Base-by-base conservation (phyloP, 1,140 invertebrate genomes). In the Pogonognathellus flavescens region DNA sequence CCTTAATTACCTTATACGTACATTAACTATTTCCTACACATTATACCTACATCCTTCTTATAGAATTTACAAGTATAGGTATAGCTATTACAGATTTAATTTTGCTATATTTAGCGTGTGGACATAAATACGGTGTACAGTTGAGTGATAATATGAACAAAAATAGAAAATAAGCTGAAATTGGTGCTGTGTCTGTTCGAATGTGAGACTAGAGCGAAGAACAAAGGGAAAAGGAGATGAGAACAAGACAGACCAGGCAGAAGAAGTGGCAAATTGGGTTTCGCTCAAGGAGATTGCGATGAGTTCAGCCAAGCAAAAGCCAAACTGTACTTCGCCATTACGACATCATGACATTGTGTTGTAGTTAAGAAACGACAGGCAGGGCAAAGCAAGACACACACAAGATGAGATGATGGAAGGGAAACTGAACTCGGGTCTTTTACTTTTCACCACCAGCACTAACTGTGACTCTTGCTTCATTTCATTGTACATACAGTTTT, bases 221-320 rank as follows among this genome's bases (percentile, higher is more conserved):
- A 49, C 70, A 50, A 76, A 49, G 41, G 70, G 70, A 50, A 49
- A 31, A 76, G 25, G 41, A 76, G 70, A 76, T 76, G 70, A 76
- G 70, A 76, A 76, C 31, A 50, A 72, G 70, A 76, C 31, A 76
- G 70, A 31, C 70, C 70, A 76, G 70, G 70, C 70, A 76, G 70
- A 76, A 76, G 41, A 76, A 76, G 70, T 76, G 70, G 70, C 70
- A 76, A 76, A 76, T 76, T 76, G 70, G 70, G 70, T 76, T 76
- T 76, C 41, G 70, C 70, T 76, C 70, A 76, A 76, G 70, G 70
- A 76, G 70, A 76, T 76, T 76, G 70, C 70, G 70, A 76, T 76
- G 70, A 76, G 70, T 76, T 76, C 70, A 76, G 70, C 70, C 14
- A 76, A 76, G 70, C 70, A 76, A 76, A 76, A 76, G 70, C 70